Conservation (phyloP, 2,113 vertebrate species). For the Gymnorhina tibicen region DNA sequence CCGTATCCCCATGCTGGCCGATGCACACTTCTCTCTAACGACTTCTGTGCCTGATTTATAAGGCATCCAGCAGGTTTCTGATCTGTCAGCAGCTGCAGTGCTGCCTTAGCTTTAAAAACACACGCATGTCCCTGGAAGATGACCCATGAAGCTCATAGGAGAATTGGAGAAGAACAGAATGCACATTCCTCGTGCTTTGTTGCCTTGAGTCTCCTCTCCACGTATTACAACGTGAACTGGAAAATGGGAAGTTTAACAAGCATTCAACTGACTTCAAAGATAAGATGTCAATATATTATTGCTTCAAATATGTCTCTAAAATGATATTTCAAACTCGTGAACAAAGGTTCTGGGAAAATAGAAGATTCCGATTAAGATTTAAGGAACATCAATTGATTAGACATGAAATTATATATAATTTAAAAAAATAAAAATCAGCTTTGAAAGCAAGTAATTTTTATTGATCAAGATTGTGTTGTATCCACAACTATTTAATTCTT, state of each 20-base stretch:
- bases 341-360: background rate
- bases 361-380: background rate
- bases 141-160: background rate
- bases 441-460: background rate
- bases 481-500: background rate
- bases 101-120: background rate
- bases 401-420: background rate
- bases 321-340: background rate
- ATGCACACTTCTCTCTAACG: background rate
- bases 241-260: background rate
- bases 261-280: background rate
- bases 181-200: rapidly evolving
- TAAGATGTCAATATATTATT: background rate
- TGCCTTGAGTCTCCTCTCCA: background rate
- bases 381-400: background rate
- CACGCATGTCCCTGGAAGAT: background rate
- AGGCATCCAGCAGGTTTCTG: background rate
- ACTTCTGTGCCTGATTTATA: conserved; percentile 12
- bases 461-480: background rate
- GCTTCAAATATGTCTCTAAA: background rate
- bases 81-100: background rate
- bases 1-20: background rate
- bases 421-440: background rate
- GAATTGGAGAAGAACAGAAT: background rate
- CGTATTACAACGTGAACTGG: background rate